These are phyloP conservation scores for Drosophila eugracilis DNA, from an alignment of 1,140 invertebrate genomes.

Conservation along the genomic window DNA sequence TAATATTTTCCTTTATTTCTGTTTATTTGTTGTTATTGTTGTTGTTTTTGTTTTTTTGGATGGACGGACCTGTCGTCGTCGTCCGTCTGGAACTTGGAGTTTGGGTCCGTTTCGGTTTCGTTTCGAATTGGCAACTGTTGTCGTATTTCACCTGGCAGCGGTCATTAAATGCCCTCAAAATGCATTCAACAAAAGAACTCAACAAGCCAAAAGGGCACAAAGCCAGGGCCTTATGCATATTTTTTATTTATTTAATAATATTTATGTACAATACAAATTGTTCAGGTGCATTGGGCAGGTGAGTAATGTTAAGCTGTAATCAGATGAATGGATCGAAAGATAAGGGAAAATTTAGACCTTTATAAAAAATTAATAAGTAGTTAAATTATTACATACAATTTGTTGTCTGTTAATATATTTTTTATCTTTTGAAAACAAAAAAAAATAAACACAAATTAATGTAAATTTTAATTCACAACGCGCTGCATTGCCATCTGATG, in stretches of 20 bases:
- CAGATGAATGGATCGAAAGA: conserved; percentile 13
- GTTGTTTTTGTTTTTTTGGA: conserved; percentile 25
- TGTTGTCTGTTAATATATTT: too few species aligned
- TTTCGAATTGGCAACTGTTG: conserved; percentile 62
- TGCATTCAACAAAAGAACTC: conserved; percentile 48
- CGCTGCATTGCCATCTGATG: background rate
- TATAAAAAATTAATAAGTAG: background rate
- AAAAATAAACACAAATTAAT: background rate
- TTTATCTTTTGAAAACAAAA: too few species aligned
- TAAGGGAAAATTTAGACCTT: background rate
- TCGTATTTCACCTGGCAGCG: conserved; percentile 77
- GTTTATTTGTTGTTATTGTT: conserved; percentile 23
- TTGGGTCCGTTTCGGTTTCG: conserved; percentile 55
- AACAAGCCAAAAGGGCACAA: conserved; percentile 19
- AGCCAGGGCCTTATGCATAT: conserved; percentile 28
- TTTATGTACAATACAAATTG: conserved; percentile 49
- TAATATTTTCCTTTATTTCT: conserved; percentile 63
- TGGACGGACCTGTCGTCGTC: conserved; percentile 58
- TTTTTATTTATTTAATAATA: conserved; percentile 50
- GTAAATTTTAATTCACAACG: background rate
- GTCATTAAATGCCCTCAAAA: conserved; percentile 78
- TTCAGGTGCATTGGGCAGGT: conserved; percentile 50
- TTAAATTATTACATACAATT: background rate
- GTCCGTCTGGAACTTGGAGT: conserved; percentile 50
- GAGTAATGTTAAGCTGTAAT: conserved; percentile 27